Conservation (phyloP, 2,113 vertebrate species). For the Daubentonia madagascariensis region DNA sequence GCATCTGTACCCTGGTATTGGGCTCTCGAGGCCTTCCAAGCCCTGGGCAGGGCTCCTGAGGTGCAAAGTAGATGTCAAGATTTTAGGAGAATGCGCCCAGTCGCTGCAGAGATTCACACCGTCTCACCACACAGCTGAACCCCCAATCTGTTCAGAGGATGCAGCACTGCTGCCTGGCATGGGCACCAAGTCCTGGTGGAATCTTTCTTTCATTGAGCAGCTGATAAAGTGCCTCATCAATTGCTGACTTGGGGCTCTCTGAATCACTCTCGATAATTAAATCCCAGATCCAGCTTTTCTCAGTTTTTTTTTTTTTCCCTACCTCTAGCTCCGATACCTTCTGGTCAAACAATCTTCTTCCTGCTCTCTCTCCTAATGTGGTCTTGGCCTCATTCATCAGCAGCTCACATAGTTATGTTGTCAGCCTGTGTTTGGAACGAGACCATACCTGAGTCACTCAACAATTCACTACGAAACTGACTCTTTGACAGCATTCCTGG, state of each 20-base stretch:
- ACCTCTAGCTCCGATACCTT: neutral
- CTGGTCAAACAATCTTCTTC: neutral
- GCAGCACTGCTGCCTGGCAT: too few relatives aligned
- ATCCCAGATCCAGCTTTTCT: neutral
- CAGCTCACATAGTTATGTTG: fast-evolving
- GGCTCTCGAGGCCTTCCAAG: neutral
- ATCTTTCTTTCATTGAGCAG: neutral
- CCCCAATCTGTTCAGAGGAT: too few relatives aligned
- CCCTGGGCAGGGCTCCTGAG: neutral
- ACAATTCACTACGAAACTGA: neutral
- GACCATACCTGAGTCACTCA: neutral
- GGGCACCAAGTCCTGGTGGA: fast-evolving
- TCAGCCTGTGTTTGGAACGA: neutral
- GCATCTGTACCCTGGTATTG: neutral
- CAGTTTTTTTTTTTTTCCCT: neutral
- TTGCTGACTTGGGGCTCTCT: neutral
- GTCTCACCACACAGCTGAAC: neutral
- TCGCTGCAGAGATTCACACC: fast-evolving
- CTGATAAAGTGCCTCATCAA: too few relatives aligned
- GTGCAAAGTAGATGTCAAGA: neutral
- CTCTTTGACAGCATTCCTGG: neutral
- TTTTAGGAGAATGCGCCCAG: neutral
- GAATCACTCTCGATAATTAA: neutral
- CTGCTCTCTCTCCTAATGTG: neutral
- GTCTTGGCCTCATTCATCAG: neutral